Base-by-base conservation (phyloP, 2,113 vertebrate species). In the Bufo bufo region DNA sequence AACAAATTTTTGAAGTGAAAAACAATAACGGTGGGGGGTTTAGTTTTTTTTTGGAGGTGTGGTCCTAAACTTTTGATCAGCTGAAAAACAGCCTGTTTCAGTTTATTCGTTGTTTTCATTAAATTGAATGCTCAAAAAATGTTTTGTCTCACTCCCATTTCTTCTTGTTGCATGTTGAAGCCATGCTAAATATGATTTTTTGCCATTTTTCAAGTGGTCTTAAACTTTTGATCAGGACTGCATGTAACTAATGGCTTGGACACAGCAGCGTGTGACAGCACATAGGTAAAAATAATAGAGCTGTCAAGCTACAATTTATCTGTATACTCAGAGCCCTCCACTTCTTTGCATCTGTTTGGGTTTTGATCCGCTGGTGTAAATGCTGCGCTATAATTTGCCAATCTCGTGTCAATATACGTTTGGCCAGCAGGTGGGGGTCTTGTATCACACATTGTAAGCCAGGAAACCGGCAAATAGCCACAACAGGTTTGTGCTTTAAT, bases 381-480 rank as follows among this genome's bases (percentile, higher is more conserved):
- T 72, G 71, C 7, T 47, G 5, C 14, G 7, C 43, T 47, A 17
- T 9, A 75, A 49, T 49, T 75, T 49, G 72, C 45, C 72, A 75
- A 50, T 75, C 20, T 14, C 43, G 4, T 16, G 52, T 43, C 12
- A 58, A 43, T 79, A 79, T 58, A 14, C 7, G 6, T 33, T 19
- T n/a, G 77, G 20, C 77, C 77, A 79, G 77, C 50, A 79, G 77
- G 17, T 79, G 77, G 77, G 77, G 58, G 77, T 79, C 77, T 79
- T 58, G 77, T 58, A 58, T 16, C 58, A 50, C 45, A 50, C 47
- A 65, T 8, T 16, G 66, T 71, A 14, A 43, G 12, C 9, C 3
- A 71, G 33, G 23, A 43, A 71, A 54, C 8, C 20, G 14, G n/a
- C 49, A 23, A 78, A 1, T 54, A 14, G 14, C 20, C 20, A 11